These are phyloP conservation scores for Sigmodon hispidus DNA, from an alignment of 2,113 vertebrate genomes.

Conservation along the genomic window DNA sequence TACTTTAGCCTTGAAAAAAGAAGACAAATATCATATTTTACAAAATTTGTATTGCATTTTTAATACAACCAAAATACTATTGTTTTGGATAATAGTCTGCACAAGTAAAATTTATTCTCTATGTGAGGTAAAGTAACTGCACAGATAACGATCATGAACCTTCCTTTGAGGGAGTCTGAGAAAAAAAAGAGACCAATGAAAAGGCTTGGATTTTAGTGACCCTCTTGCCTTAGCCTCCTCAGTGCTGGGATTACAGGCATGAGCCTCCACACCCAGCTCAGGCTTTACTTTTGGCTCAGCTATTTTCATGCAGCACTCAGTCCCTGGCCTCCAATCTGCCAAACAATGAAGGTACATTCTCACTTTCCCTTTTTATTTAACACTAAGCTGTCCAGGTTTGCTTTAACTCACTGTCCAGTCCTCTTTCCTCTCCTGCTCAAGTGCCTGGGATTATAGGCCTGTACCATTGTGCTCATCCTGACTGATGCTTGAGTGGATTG, in stretches of 20 bases:
- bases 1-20: neutral
- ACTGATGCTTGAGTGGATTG: neutral
- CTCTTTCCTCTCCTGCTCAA: neutral
- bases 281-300: neutral
- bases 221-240: neutral
- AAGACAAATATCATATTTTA: conserved; percentile 21
- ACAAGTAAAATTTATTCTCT: neutral
- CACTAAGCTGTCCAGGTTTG: neutral
- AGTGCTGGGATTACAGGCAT: neutral
- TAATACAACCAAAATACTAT: neutral
- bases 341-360: neutral
- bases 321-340: neutral
- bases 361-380: neutral
- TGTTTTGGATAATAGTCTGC: neutral
- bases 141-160: neutral
- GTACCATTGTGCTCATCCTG: neutral
- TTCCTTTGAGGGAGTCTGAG: neutral
- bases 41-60: neutral
- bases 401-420: neutral
- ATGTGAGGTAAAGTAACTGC: neutral
- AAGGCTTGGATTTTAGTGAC: neutral
- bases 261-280: neutral
- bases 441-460: neutral
- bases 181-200: neutral
- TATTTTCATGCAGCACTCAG: neutral